Percentiles rank a stretch among this genome's conserved stretches.
Evolutionary conservation across 2,797 vertebrate species (phyloP).

Genomic region (Rhinichthys osculus): DNA sequence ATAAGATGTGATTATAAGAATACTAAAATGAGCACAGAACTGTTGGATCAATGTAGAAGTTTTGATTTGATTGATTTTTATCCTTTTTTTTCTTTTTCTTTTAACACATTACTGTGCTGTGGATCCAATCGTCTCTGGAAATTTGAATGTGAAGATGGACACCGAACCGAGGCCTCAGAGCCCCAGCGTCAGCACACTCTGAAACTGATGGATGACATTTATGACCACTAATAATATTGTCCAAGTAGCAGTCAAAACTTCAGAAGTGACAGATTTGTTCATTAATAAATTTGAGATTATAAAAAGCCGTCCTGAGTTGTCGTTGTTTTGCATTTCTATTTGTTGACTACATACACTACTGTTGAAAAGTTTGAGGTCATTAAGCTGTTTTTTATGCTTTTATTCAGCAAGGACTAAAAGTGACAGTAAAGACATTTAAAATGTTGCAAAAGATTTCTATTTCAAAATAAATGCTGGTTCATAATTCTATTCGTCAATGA

Average conservation of each 20-base stretch:
- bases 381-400: not conserved
- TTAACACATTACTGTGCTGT: conserved; percentile 72
- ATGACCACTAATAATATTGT: conserved; percentile 78
- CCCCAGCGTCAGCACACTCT: conserved; percentile 57
- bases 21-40: conserved; percentile 42
- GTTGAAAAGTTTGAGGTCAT: not conserved
- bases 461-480: not conserved
- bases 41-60: not conserved
- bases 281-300: conserved; percentile 82
- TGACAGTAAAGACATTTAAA: not conserved
- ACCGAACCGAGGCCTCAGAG: conserved; percentile 59
- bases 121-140: conserved; percentile 61
- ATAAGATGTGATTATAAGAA: conserved; percentile 52
- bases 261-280: conserved; percentile 79
- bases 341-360: not conserved
- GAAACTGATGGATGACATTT: conserved; percentile 62
- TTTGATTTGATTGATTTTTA: conserved; percentile 53
- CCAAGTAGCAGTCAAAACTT: conserved; percentile 73
- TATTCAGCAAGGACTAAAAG: not conserved
- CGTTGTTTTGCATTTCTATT: not conserved
- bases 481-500: not conserved
- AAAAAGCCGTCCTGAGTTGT: not conserved
- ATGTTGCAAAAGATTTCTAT: not conserved
- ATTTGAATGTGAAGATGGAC: conserved; percentile 77
- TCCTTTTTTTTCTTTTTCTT: conserved; percentile 58